Conservation (phyloP, 2,113 vertebrate genomes). For the Mystacornis crossleyi region DNA sequence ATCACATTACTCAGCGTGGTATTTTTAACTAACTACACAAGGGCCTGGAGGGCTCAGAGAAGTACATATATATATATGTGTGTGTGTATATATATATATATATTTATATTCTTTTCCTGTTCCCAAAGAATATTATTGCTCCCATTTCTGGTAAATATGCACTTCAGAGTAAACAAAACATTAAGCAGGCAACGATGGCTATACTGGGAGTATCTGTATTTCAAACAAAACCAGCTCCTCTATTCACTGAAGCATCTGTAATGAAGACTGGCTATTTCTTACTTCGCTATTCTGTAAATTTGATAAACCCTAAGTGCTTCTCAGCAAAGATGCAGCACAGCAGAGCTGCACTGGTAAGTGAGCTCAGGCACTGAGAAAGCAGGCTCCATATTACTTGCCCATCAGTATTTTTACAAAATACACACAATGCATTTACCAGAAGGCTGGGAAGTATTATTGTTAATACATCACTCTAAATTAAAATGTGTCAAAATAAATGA, state of each 20-base stretch:
- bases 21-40: neutral
- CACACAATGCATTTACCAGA: neutral
- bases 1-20: neutral
- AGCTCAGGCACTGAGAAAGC: neutral
- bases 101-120: neutral
- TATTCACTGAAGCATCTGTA: constrained; percentile 36
- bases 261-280: constrained; percentile 37
- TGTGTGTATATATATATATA: neutral
- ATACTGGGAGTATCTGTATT: neutral
- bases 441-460: neutral
- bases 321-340: constrained; percentile 26
- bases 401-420: constrained; percentile 19
- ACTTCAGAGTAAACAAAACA: constrained; percentile 42
- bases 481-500: constrained; percentile 60
- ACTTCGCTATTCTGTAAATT: neutral
- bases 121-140: neutral
- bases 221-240: constrained; percentile 32
- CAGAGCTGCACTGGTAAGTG: neutral
- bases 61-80: neutral
- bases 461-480: constrained; percentile 58
- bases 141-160: constrained; percentile 11
- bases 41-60: neutral
- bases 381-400: neutral
- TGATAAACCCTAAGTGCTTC: neutral
- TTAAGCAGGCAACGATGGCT: neutral